phyloP scores from a whole-genome alignment of 1,140 invertebrate species.

The Diuraphis noxia region DNA sequence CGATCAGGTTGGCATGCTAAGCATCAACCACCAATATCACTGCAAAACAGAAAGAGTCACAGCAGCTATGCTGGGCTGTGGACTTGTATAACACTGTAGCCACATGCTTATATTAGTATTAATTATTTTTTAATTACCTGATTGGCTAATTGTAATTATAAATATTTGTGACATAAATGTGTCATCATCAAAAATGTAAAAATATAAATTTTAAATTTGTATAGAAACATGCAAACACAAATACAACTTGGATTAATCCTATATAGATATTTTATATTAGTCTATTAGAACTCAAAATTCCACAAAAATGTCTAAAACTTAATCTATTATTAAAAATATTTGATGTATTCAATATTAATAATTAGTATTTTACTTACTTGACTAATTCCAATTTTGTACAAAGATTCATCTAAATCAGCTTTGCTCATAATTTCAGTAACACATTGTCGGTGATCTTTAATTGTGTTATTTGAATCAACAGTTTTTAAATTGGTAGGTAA shows the following conservation, averaged over 20 bases:
- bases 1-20: too few species aligned
- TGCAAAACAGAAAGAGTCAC: too few species aligned
- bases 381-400: conserved; percentile 86
- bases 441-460: conserved; percentile 68
- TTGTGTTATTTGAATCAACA: conserved; percentile 56
- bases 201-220: too few species aligned
- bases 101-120: neutral
- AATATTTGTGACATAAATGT: neutral
- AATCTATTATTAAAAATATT: too few species aligned
- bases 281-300: neutral
- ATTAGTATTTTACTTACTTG: conserved; percentile 70
- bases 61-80: too few species aligned
- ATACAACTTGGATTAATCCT: neutral
- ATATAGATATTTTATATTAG: neutral
- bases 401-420: conserved; percentile 84
- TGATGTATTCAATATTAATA: neutral
- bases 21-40: too few species aligned
- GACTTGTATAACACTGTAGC: too few species aligned
- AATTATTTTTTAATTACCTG: neutral
- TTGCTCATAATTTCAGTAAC: conserved; percentile 80
- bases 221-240: neutral
- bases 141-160: neutral
- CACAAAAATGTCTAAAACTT: neutral
- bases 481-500: conserved; percentile 38
- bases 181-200: neutral